phyloP scores from a whole-genome alignment of 2,888 invertebrate genomes.

The Syritta pipiens region DNA sequence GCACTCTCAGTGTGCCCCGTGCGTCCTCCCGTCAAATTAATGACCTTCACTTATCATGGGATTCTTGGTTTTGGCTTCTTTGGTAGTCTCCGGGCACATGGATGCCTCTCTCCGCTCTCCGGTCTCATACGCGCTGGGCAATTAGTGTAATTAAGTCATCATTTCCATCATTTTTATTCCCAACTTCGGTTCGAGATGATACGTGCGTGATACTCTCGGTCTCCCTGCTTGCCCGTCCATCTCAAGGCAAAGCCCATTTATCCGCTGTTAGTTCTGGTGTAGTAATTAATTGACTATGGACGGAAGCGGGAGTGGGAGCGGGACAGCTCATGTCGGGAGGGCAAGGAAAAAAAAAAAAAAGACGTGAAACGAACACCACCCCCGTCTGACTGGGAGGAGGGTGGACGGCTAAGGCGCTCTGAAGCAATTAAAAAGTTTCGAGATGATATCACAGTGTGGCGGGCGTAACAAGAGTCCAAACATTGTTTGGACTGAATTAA shows the following conservation, averaged over 20 bases:
- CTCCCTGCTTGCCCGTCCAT: background rate
- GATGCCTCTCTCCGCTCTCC: background rate
- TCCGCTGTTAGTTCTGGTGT: conserved; percentile 57
- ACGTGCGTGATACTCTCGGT: conserved; percentile 49
- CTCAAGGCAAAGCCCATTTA: conserved; percentile 45
- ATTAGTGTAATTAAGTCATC: conserved; percentile 69
- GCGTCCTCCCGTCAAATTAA: conserved; percentile 47
- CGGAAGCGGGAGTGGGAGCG: no score
- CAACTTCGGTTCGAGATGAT: conserved; percentile 36
- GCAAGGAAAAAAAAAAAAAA: conserved; percentile 2
- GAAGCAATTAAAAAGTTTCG: conserved; percentile 67
- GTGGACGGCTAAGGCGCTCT: conserved; percentile 2
- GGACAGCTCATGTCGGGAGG: conserved; percentile 38
- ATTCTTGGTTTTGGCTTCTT: conserved; percentile 33
- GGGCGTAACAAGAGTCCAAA: conserved; percentile 64
- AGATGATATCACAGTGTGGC: conserved; percentile 61
- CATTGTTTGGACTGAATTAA: conserved; percentile 68
- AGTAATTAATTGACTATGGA: conserved; percentile 63
- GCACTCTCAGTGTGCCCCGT: background rate
- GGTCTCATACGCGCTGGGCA: conserved; percentile 61
- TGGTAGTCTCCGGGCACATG: conserved; percentile 28
- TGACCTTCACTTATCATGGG: conserved; percentile 65
- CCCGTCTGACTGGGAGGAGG: background rate
- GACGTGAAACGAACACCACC: background rate
- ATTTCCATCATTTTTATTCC: conserved; percentile 65